Evolutionary conservation across 2,888 invertebrate species (phyloP).

Genomic region (Actias luna): DNA sequence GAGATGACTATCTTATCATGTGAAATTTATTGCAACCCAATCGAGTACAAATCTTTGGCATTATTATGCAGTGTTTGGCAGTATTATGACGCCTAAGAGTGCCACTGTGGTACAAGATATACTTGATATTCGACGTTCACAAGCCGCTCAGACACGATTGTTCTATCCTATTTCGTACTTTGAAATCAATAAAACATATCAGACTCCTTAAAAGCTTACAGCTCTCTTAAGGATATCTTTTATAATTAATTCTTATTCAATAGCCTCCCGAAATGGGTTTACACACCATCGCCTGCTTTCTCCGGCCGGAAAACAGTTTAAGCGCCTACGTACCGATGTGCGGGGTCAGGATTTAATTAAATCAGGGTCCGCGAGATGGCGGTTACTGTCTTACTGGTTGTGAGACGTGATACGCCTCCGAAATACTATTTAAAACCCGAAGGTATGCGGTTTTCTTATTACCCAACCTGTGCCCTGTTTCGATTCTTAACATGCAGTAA

Average conservation of each 20-base stretch:
- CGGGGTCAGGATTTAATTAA: conserved; percentile 42
- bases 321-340: conserved; percentile 33
- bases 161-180: no score
- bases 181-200: background rate
- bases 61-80: no score
- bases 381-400: conserved; percentile 28
- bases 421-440: conserved; percentile 15
- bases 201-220: background rate
- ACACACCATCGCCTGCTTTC: conserved; percentile 24
- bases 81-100: no score
- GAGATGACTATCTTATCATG: no score
- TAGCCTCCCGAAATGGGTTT: conserved; percentile 24
- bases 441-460: conserved; percentile 11
- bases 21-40: no score
- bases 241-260: conserved; percentile 4
- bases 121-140: no score
- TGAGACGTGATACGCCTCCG: conserved; percentile 27
- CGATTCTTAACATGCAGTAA: background rate
- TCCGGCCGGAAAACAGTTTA: conserved; percentile 22
- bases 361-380: conserved; percentile 43
- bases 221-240: background rate
- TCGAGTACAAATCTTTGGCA: no score
- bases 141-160: no score
- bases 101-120: no score
- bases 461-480: background rate